phyloP scores from a whole-genome alignment of 2,113 vertebrate species.

The Channa maculata region DNA sequence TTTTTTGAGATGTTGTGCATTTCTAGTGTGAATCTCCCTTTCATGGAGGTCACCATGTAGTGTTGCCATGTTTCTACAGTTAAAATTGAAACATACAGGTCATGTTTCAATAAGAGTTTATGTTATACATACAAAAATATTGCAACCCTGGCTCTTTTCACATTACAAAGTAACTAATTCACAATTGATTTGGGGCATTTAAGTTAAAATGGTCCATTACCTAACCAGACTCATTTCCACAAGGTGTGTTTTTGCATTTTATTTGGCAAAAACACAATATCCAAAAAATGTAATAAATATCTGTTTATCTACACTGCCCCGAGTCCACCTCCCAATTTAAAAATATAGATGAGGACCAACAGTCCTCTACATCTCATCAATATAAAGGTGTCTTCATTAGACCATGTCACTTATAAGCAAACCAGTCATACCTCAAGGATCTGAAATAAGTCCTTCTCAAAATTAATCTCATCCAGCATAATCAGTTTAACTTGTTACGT shows the following conservation, averaged over 20 bases:
- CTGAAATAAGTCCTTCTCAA: constrained; percentile 4
- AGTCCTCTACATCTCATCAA: constrained; percentile 3
- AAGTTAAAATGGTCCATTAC: not conserved
- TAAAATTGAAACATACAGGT: no score
- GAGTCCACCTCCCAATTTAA: not conserved
- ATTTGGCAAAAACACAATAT: not conserved
- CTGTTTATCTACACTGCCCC: not conserved
- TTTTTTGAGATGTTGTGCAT: no score
- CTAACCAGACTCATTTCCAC: no score
- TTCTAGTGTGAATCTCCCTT: no score
- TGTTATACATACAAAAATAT: no score
- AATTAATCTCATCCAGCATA: not conserved
- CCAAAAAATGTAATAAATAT: not conserved
- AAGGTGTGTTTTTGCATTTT: not conserved
- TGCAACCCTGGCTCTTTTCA: no score
- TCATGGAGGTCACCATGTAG: no score
- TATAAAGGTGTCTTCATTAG: not conserved
- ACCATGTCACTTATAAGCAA: not conserved
- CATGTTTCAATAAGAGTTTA: no score
- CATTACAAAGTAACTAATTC: no score
- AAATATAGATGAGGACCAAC: not conserved
- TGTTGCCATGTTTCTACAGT: no score
- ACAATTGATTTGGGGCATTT: not conserved
- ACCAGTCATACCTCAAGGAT: not conserved
- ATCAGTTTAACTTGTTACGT: constrained; percentile 3